Percentiles rank a stretch among this genome's conserved stretches.
Evolutionary conservation across 2,797 vertebrate genomes (phyloP).

Genomic region (Alca torda): DNA sequence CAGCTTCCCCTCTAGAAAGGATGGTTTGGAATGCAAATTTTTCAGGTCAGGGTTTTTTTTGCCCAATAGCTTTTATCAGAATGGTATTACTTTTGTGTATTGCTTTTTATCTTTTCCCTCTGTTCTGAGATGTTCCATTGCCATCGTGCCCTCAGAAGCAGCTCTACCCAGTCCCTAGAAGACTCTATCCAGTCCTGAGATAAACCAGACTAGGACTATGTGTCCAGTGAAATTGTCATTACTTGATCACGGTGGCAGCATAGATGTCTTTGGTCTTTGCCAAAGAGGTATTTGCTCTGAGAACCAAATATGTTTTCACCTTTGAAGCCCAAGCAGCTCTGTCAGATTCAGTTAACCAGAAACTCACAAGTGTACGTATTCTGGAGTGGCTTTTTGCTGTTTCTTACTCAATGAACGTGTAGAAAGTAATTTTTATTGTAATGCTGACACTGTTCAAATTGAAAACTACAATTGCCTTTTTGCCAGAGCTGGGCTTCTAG

Average conservation of each 20-base stretch:
- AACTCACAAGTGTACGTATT: not conserved
- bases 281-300: not conserved
- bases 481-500: not conserved
- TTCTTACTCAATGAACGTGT: not conserved
- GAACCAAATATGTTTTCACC: not conserved
- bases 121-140: not conserved
- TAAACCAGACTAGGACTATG: not conserved
- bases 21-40: not conserved
- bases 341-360: not conserved
- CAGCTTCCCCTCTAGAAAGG: not conserved
- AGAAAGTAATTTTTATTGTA: not conserved
- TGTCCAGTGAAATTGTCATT: not conserved
- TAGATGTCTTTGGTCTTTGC: not conserved
- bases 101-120: not conserved
- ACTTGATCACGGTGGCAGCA: not conserved
- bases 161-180: not conserved
- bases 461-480: not conserved
- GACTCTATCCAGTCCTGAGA: not conserved
- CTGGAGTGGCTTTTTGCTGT: not conserved
- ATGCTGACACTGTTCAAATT: not conserved
- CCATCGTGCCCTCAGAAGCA: not conserved
- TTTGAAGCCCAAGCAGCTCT: not conserved
- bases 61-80: not conserved
- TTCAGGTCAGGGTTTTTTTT: not conserved
- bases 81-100: not conserved